Base-by-base conservation (phyloP, 2,888 invertebrate species). In the Drosophila sordidula region DNA sequence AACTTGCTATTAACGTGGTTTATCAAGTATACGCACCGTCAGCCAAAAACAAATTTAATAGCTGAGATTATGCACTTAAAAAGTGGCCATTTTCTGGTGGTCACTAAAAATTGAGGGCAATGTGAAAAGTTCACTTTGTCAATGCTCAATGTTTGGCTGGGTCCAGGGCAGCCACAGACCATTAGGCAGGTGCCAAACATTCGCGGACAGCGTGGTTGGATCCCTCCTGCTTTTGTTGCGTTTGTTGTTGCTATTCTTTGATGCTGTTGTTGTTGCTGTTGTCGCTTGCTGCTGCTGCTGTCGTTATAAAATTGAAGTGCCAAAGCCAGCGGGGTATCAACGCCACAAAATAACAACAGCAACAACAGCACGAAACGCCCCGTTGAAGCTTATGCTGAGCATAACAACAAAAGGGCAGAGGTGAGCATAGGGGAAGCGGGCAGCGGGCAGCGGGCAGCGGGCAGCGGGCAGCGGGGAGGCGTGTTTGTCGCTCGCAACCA, bases 251-350 rank as follows among this genome's bases (percentile, higher is more conserved):
- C 11, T 55, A 38, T 18, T 1, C 18, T 18, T 18, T 18, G 18
- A 2, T 18, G 18, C 18, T 18, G 18, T 18, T 54, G 57, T 25
- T 52, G 52, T 29, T 56, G 58, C 22, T 68, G 39, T 50, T 46
- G 36, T 42, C 46, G 64, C 18, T 56, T 41, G 63, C 59, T 55
- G 66, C 56, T 62, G 66, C 50, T 49, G 34, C 57, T 55, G 75
- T 66, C 83, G 77, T 72, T 82, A 73, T 66, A 83, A 83, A 80
- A 88, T 87, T 83, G 87, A 84, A 88, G 89, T 83, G 83, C 49
- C 72, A 87, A 78, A 80, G 84, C 72, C 87, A 75, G 84, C 89
- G 75, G 87, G 89, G 52, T 70, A 75, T 83, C 89, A 88, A 72
- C 87, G 75, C 67, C 66, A 58, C 74, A 66, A 54, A 62, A 54